Percentiles rank a stretch among this genome's conserved stretches.
Evolutionary conservation across 2,888 invertebrate species (phyloP).

Genomic region (Hypolimnas misippus): DNA sequence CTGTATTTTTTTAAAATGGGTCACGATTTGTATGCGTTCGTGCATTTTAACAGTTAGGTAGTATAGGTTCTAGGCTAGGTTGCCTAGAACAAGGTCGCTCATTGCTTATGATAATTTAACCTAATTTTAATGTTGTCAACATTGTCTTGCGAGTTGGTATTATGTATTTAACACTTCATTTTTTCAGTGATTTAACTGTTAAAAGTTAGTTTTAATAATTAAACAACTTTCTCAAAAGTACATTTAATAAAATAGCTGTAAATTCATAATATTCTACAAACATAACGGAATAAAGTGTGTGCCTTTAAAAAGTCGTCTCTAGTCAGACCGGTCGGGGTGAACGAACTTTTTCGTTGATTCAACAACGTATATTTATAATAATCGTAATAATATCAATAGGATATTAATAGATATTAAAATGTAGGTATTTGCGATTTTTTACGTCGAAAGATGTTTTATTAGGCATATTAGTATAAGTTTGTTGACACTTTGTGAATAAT

Average conservation of each 20-base stretch:
- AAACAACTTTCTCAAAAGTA: slow-evolving; percentile 31
- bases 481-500: neutral
- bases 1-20: slow-evolving; percentile 62
- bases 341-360: slow-evolving; percentile 61
- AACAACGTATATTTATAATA: slow-evolving; percentile 42
- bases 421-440: neutral
- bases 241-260: slow-evolving; percentile 41
- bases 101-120: slow-evolving; percentile 19
- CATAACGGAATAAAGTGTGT: slow-evolving; percentile 48
- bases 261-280: slow-evolving; percentile 46
- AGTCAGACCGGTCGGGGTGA: slow-evolving; percentile 62
- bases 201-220: slow-evolving; percentile 1
- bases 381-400: slow-evolving; percentile 36
- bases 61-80: slow-evolving; percentile 22
- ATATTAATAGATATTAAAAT: neutral
- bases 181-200: slow-evolving; percentile 8
- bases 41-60: slow-evolving; percentile 28
- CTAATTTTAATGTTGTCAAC: slow-evolving; percentile 13
- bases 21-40: slow-evolving; percentile 58
- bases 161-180: neutral
- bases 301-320: slow-evolving; percentile 44
- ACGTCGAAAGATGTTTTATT: neutral
- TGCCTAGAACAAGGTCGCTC: slow-evolving; percentile 31
- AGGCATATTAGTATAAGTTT: neutral
- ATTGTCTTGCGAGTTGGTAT: no score